These are phyloP conservation scores for Anguilla megastoma DNA, from an alignment of 2,797 vertebrate species.

Conservation along the genomic window DNA sequence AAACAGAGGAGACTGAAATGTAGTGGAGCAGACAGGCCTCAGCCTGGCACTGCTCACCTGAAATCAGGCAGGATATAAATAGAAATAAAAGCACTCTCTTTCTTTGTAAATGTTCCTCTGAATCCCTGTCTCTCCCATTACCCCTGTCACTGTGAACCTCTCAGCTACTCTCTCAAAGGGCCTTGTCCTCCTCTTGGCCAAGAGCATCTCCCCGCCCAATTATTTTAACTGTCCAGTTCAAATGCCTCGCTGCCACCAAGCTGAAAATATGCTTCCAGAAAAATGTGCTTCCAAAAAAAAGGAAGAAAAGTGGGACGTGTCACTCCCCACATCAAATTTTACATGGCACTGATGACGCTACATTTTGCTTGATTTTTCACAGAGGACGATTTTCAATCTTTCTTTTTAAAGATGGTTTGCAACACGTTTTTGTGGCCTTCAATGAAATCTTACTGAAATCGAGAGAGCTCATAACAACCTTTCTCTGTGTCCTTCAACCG, in stretches of 20 bases:
- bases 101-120: conserved; percentile 70
- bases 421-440: not conserved
- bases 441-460: not conserved
- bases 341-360: not conserved
- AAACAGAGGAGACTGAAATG: conserved; percentile 59
- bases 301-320: not conserved
- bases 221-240: conserved; percentile 39
- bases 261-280: not conserved
- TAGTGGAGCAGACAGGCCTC: conserved; percentile 68
- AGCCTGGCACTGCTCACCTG: conserved; percentile 71
- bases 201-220: conserved; percentile 34
- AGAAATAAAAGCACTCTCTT: conserved; percentile 74
- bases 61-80: conserved; percentile 73
- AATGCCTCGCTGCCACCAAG: not conserved
- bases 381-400: not conserved
- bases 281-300: not conserved
- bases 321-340: not conserved
- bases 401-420: not conserved
- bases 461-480: too few species aligned
- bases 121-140: conserved; percentile 57
- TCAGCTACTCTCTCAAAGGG: conserved; percentile 50
- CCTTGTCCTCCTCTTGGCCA: conserved; percentile 43
- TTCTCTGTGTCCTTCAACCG: not conserved
- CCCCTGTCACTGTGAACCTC: conserved; percentile 49
- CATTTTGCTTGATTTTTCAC: not conserved